Base-by-base conservation (phyloP, 2,888 invertebrate genomes). In the Amblyteles armatorius region DNA sequence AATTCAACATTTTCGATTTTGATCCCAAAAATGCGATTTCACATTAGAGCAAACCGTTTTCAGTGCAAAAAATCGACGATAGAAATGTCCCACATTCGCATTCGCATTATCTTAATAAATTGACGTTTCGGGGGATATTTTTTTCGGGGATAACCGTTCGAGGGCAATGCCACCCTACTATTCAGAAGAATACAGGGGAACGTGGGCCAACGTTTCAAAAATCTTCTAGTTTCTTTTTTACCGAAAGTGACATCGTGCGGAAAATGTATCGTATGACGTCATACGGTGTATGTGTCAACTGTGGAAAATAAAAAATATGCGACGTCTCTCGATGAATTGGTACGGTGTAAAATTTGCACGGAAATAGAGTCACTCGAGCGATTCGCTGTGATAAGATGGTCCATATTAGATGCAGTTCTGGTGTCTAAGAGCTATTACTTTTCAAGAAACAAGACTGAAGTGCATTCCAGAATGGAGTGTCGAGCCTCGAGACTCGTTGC, bases 401-500 rank as follows among this genome's bases (percentile, higher is more conserved):
- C 36, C 33, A 57, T 55, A 48, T 60, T 50, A 74, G 68, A 57
- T 9, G 55, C 55, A n/a, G 13, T 44, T 81, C 36, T 68, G 52
- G 60, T 9, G 33, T 68, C 57, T 33, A 57, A 48, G 33, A 72
- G 72, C 72, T 69, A 72, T 77, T 77, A 81, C 65, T 80, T 83
- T 80, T 67, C 57, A 44, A 72, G 57, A 57, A 78, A 73, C 76
- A 68, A 77, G 72, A 73, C 40, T 72, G 19, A 33, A 40, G 33
- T 69, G 60, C 29, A 79, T 71, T 48, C 55, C 33, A 52, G 68
- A 63, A 79, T 73, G 40, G 67, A 52, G 73, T 50, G 68, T 83
- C 68, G 77, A 52, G 72, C 77, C 63, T 77, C 76, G 72, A 57
- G 50, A 68, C 72, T 68, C 68, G 57, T 55, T 77, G 69, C 74